Evolutionary conservation across 2,113 vertebrate species (phyloP).

Genomic region (Callithrix jacchus): DNA sequence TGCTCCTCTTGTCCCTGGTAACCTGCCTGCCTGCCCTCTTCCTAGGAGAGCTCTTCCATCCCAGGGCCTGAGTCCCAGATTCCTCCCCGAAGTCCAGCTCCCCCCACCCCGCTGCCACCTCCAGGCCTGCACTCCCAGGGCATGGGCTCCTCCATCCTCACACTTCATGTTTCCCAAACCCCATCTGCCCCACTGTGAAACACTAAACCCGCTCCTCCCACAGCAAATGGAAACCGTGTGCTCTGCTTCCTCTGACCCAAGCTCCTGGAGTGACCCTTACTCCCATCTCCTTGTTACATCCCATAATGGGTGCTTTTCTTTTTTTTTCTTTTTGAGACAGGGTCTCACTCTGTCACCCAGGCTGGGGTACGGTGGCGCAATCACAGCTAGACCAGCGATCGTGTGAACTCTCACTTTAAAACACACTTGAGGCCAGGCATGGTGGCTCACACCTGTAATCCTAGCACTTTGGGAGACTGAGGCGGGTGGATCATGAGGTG

Average conservation of each 20-base stretch:
- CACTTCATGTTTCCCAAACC: fast-evolving
- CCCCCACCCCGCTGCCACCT: too few species aligned
- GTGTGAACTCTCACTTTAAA: not conserved
- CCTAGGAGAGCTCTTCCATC: too few species aligned
- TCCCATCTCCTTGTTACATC: not conserved
- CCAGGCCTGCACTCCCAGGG: not conserved
- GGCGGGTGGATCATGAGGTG: too few species aligned
- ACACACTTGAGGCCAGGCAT: not conserved
- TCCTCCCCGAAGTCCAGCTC: not conserved
- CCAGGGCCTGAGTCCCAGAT: not conserved
- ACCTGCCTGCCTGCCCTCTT: not conserved
- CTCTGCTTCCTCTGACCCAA: not conserved
- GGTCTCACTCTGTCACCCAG: too few species aligned
- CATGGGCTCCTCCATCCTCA: not conserved
- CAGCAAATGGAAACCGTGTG: fast-evolving
- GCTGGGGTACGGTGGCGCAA: too few species aligned
- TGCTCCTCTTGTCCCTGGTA: not conserved
- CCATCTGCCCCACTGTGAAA: fast-evolving
- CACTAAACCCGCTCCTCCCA: not conserved
- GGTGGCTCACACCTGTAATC: too few species aligned
- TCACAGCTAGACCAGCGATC: not conserved
- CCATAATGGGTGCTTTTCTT: not conserved
- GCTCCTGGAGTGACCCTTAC: not conserved
- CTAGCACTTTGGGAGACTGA: too few species aligned
- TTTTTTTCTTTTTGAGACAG: too few species aligned